Evolutionary conservation across 2,113 vertebrate species (phyloP).

Genomic region (Rhipidura dahli): DNA sequence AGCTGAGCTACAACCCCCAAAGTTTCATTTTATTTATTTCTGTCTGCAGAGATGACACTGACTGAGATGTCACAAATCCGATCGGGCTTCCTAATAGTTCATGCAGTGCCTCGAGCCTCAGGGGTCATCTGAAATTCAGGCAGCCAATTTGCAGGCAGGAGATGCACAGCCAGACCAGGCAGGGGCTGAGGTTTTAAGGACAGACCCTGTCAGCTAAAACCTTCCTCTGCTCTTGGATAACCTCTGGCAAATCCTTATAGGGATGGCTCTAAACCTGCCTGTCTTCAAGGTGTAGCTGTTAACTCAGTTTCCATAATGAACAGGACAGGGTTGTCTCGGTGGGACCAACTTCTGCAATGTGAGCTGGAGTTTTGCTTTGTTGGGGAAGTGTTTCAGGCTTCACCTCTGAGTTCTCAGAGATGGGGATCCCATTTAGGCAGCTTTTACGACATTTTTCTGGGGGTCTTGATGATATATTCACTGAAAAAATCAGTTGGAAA

Average conservation of each 20-base stretch:
- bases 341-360: neutral
- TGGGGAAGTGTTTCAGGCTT: neutral
- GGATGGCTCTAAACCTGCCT: neutral
- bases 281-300: neutral
- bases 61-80: constrained; percentile 5
- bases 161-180: neutral
- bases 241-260: neutral
- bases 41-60: neutral
- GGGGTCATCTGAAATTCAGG: constrained; percentile 25
- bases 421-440: neutral
- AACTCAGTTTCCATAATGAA: neutral
- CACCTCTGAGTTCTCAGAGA: neutral
- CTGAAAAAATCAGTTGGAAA: neutral
- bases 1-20: neutral
- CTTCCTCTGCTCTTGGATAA: neutral
- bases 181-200: neutral
- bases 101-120: neutral
- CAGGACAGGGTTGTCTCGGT: neutral
- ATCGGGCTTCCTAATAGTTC: neutral
- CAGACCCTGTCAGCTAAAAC: neutral
- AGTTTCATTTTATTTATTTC: neutral
- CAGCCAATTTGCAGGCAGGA: constrained; percentile 13
- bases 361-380: neutral
- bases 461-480: neutral
- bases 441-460: neutral